Evolutionary conservation across 2,888 invertebrate genomes (phyloP), one percentile per base, ranked within the genome.

Genomic region (Drosophila rubida): DNA sequence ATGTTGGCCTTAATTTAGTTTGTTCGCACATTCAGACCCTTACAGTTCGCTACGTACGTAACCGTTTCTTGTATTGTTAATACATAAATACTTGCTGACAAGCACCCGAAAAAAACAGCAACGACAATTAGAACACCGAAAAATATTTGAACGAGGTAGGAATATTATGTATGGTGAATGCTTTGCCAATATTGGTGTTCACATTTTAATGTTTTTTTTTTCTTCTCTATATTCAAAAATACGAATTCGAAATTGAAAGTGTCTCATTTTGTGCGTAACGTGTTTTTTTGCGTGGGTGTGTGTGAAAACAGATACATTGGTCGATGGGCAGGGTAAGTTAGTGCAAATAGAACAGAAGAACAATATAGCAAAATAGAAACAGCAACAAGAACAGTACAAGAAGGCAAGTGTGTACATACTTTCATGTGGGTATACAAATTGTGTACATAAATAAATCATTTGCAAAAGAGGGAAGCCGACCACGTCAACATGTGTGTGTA

Each of bases 1-100:
- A 61, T 69, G 74, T 83, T 81, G 81, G 81, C 81, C 84, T 80
- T 77, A 81, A 83, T 81, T 82, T 65, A 82, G 82, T 87, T 87
- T 75, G 70, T 73, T 71, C 76, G 79, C 87, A 70, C 58, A 71
- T 68, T 82, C 78, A 64, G 85, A 75, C 81, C 70, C 76, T 75
- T 66, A 53, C 68, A 75, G 85, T 79, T 75, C 61, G 42, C 13
- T 23, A 45, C n/a, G 14, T 13, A 45, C 35, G 23, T 32, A 64
- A 39, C n/a, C 51, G 19, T 19, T 19, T 19, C 19, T 19, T 19
- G 19, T 19, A 19, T 19, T 19, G 19, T 19, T 19, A 25, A 35
- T 27, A 50, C 35, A 48, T 46, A 48, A 8, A n/a, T 30, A 27
- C 27, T 11, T 32, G 32, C 32, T 32, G 32, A 32, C 11, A 32